Evolutionary conservation across 2,797 vertebrate species (phyloP).

Genomic region (Periparus ater): DNA sequence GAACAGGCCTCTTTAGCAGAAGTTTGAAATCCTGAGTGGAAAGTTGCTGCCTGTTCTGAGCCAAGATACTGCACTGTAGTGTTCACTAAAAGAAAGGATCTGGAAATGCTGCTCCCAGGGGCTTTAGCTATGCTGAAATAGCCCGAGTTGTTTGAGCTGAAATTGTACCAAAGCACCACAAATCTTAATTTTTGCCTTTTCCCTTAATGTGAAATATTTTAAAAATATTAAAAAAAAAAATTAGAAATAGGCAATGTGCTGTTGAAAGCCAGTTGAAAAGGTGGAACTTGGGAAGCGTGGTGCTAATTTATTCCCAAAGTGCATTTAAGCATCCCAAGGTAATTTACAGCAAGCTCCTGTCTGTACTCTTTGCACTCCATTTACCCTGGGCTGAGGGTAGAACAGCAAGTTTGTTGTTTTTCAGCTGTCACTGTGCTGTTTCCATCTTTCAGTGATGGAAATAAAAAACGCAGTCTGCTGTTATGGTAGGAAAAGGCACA

Average conservation of each 20-base stretch:
- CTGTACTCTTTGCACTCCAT: not conserved
- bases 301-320: not conserved
- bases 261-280: not conserved
- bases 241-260: not conserved
- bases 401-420: not conserved
- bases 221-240: too few species aligned
- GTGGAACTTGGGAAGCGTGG: not conserved
- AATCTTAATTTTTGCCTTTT: not conserved
- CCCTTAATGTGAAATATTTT: not conserved
- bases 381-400: not conserved
- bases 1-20: not conserved
- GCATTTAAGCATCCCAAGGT: not conserved
- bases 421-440: not conserved
- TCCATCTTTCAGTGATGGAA: not conserved
- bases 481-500: not conserved
- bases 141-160: not conserved
- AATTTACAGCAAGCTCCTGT: not conserved
- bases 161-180: not conserved
- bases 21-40: not conserved
- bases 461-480: not conserved
- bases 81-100: not conserved
- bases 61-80: not conserved
- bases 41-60: not conserved
- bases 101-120: not conserved
- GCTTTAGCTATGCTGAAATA: not conserved